Evolutionary conservation across 2,888 invertebrate genomes (phyloP), one percentile per base, ranked within the genome.

Genomic region (Eilema depressum): DNA sequence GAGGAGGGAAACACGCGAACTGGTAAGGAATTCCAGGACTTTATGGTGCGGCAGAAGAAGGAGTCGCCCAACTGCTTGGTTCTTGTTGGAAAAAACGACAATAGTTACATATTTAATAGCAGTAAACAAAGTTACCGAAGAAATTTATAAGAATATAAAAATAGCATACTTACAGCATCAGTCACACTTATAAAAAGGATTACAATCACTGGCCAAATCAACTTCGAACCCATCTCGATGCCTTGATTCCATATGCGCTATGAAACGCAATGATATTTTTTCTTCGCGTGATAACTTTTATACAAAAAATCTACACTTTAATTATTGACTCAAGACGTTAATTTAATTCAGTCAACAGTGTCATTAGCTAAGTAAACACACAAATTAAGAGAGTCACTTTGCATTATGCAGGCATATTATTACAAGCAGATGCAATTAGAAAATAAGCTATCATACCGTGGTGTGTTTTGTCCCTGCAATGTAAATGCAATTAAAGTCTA

Each of bases 111-210:
- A n/a, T n/a, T n/a, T n/a, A n/a, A n/a, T n/a, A n/a, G n/a, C n/a
- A n/a, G n/a, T n/a, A n/a, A n/a, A n/a, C n/a, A n/a, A n/a, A n/a
- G n/a, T n/a, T n/a, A n/a, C n/a, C n/a, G n/a, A n/a, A n/a, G n/a
- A n/a, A n/a, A n/a, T n/a, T n/a, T n/a, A n/a, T n/a, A n/a, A n/a
- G n/a, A n/a, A n/a, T n/a, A n/a, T n/a, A n/a, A 25, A 12, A 57
- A 57, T 1, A 41, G 23, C 10, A n/a, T 81, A 92, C 93, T 93
- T 86, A 93, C 94, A 57, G 88, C 88, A 74, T 91, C 76, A 69
- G 78, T 75, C 37, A 82, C 84, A 75, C 77, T 78, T 20, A 75
- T 77, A 25, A 90, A 79, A 69, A 89, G 69, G 69, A 84, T 68
- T 61, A 88, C 71, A 53, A 91, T 75, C 65, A 90, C 75, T 33